phyloP scores from a whole-genome alignment of 2,113 vertebrate genomes.

The Chloropsis hardwickii region DNA sequence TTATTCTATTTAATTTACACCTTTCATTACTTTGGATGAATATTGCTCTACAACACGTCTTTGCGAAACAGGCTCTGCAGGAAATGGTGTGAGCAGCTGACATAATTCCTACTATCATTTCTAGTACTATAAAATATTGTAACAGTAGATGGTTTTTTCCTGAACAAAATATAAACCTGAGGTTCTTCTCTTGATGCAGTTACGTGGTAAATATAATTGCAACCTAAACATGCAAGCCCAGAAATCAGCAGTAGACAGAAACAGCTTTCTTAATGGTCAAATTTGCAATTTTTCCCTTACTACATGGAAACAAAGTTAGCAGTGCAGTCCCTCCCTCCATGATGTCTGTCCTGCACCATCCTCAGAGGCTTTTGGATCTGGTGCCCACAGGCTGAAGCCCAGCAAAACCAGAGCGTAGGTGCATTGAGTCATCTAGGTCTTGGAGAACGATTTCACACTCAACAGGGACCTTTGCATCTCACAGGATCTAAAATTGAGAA shows the following conservation, averaged over 20 bases:
- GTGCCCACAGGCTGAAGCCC: not conserved
- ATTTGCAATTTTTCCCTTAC: not conserved
- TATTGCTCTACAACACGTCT: not conserved
- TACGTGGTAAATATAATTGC: not conserved
- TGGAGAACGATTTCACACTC: not conserved
- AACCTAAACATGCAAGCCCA: not conserved
- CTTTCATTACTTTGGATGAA: not conserved
- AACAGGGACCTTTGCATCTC: not conserved
- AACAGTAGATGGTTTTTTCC: not conserved
- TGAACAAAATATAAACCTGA: not conserved
- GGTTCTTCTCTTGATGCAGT: not conserved
- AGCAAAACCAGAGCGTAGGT: not conserved
- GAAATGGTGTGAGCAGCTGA: not conserved
- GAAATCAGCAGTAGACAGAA: not conserved
- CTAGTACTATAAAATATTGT: not conserved
- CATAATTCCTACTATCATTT: not conserved
- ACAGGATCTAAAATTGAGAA: not conserved
- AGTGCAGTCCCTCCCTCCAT: not conserved
- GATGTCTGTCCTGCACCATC: not conserved
- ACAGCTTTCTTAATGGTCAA: not conserved
- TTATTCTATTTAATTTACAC: slow-evolving; percentile 27
- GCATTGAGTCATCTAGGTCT: not conserved
- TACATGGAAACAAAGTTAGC: slow-evolving; percentile 8
- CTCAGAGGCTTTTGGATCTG: not conserved
- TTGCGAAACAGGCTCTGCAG: not conserved